Percentiles rank a stretch among this genome's conserved stretches.
Conservation (phyloP, 1,140 invertebrate genomes). For the Pogonomyrmex californicus region DNA sequence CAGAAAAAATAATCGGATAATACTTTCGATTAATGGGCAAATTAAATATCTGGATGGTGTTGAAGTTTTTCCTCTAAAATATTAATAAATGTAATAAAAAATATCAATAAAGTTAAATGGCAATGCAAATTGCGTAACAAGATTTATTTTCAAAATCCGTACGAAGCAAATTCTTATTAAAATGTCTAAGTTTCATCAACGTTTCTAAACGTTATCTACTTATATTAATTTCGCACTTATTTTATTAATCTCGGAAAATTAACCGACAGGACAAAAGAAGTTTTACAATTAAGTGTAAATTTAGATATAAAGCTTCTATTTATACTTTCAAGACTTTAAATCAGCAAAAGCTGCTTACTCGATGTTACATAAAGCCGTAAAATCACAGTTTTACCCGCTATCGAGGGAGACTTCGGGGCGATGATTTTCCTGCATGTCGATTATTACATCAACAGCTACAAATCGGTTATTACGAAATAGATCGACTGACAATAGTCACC, state of each 20-base stretch:
- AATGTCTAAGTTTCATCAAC: not conserved
- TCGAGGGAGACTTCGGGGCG: not conserved
- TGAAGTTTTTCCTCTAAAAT: not conserved
- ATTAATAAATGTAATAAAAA: too few species aligned
- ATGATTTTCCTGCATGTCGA: not conserved
- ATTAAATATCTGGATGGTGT: not conserved
- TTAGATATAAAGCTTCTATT: not conserved
- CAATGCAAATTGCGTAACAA: not conserved
- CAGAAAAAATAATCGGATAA: not conserved
- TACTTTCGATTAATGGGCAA: not conserved
- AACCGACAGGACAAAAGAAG: not conserved
- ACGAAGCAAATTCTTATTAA: not conserved
- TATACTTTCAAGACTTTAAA: not conserved
- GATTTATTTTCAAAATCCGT: not conserved
- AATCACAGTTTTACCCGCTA: not conserved
- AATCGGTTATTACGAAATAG: not conserved
- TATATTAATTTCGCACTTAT: not conserved
- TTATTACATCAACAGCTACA: not conserved
- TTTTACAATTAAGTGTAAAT: too few species aligned
- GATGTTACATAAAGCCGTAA: not conserved
- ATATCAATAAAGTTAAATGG: too few species aligned
- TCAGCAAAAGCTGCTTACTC: not conserved
- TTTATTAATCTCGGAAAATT: not conserved
- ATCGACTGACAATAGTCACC: conserved; percentile 14
- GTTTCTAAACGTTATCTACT: not conserved